These are phyloP conservation scores for Syrrhaptes paradoxus DNA, from an alignment of 2,113 vertebrate genomes.

Conservation along the genomic window DNA sequence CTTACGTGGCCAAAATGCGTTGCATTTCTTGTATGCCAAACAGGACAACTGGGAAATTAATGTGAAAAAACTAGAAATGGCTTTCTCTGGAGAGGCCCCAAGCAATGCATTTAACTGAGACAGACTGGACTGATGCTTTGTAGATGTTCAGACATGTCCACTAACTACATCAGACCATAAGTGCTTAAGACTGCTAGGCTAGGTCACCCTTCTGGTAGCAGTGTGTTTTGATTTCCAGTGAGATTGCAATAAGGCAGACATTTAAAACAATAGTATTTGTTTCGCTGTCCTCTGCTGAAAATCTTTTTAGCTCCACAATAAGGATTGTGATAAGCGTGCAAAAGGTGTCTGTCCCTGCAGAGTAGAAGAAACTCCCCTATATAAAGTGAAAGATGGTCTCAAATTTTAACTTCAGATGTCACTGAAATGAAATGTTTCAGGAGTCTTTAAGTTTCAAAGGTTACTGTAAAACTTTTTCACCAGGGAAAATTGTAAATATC, in stretches of 20 bases:
- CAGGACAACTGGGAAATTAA: not conserved
- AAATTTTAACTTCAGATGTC: not conserved
- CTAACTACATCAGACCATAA: not conserved
- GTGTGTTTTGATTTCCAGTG: not conserved
- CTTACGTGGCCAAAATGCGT: not conserved
- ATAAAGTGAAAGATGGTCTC: not conserved
- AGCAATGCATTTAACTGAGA: not conserved
- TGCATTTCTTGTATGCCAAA: not conserved
- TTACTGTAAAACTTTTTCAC: not conserved
- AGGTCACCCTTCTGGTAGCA: not conserved
- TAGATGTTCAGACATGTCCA: not conserved
- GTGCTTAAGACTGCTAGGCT: not conserved
- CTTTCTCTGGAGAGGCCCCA: not conserved
- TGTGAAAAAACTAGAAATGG: not conserved
- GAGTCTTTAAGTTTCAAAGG: not conserved
- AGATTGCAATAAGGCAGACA: not conserved
- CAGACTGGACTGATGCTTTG: not conserved
- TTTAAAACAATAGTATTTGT: not conserved
- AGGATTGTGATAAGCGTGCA: not conserved
- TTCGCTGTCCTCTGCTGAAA: not conserved
- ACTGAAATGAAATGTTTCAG: not conserved
- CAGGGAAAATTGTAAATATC: not conserved
- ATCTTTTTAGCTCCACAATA: not conserved
- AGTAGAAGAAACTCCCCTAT: not conserved
- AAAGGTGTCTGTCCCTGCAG: not conserved